These are phyloP conservation scores for Mandrillus leucophaeus DNA, from an alignment of 2,113 vertebrate genomes.

Conservation along the genomic window DNA sequence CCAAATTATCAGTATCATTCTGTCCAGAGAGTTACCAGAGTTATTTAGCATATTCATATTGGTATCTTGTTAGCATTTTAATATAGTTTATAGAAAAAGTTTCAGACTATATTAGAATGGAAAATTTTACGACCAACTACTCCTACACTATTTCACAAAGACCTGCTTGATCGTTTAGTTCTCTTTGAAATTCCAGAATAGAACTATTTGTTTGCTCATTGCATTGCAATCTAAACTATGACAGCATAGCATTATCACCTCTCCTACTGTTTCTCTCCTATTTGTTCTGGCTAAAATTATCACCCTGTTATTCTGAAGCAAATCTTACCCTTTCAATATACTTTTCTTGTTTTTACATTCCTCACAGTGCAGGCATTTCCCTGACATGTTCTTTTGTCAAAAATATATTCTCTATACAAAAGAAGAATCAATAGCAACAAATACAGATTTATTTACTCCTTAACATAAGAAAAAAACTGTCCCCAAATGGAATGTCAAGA, in stretches of 20 bases:
- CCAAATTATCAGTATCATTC: background rate
- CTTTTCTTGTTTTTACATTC: background rate
- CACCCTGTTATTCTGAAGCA: conserved; percentile 20
- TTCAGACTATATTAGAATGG: background rate
- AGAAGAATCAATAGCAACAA: background rate
- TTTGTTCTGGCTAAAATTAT: conserved; percentile 53
- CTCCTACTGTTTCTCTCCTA: background rate
- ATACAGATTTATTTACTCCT: background rate
- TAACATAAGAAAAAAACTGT: background rate
- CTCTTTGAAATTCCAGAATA: background rate
- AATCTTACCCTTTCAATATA: conserved; percentile 46
- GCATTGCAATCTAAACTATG: background rate
- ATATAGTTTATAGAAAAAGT: background rate
- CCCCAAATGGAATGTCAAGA: background rate
- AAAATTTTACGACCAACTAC: background rate
- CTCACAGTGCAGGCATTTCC: background rate
- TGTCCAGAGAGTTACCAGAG: background rate
- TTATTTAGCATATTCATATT: background rate
- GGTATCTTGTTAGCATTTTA: background rate
- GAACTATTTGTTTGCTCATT: background rate
- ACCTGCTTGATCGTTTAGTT: background rate
- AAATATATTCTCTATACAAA: background rate
- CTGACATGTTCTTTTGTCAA: background rate
- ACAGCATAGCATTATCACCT: conserved; percentile 52
- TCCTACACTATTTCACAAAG: background rate